phyloP scores from a whole-genome alignment of 2,797 vertebrate genomes.

The Acanthurus leucopareius region DNA sequence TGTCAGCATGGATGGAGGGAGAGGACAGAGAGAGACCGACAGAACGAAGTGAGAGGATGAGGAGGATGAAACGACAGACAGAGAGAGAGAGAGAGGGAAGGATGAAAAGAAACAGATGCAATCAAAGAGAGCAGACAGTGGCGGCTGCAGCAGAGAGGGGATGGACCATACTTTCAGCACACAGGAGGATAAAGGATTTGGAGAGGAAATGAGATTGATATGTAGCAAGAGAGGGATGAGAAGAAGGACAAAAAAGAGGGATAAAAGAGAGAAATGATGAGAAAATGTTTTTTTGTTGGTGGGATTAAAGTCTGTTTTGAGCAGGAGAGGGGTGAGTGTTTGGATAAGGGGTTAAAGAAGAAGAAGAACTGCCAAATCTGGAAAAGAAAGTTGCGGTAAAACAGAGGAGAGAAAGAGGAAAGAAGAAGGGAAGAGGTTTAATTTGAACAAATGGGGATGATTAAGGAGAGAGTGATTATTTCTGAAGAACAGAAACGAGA shows the following conservation, averaged over 20 bases:
- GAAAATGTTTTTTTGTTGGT: not conserved
- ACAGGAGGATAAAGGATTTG: slow-evolving; percentile 22
- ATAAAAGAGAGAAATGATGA: not conserved
- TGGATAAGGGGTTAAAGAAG: not conserved
- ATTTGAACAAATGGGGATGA: not conserved
- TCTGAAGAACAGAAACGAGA: not conserved
- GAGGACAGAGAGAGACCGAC: not conserved
- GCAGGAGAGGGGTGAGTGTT: not conserved
- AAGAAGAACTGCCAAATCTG: not conserved
- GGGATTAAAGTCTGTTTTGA: slow-evolving; percentile 14
- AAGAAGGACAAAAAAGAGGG: not conserved
- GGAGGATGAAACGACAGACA: slow-evolving; percentile 2
- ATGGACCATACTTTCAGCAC: not conserved
- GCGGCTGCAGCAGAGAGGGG: not conserved
- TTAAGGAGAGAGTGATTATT: not conserved
- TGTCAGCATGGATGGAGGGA: slow-evolving; percentile 21
- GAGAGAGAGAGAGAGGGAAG: not conserved
- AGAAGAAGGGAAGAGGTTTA: not conserved
- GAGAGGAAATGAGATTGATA: slow-evolving; percentile 15
- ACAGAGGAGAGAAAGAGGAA: not conserved
- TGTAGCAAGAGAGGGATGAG: not conserved
- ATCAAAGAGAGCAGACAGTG: slow-evolving; percentile 18
- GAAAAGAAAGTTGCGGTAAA: not conserved
- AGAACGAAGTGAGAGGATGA: slow-evolving; percentile 28
- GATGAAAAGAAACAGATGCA: slow-evolving; percentile 21